A percentile compares a stretch with the other conserved stretches of the same genome.
phyloP scores from a whole-genome alignment of 2,888 invertebrate genomes.

The Ypsolopha scabrella region DNA sequence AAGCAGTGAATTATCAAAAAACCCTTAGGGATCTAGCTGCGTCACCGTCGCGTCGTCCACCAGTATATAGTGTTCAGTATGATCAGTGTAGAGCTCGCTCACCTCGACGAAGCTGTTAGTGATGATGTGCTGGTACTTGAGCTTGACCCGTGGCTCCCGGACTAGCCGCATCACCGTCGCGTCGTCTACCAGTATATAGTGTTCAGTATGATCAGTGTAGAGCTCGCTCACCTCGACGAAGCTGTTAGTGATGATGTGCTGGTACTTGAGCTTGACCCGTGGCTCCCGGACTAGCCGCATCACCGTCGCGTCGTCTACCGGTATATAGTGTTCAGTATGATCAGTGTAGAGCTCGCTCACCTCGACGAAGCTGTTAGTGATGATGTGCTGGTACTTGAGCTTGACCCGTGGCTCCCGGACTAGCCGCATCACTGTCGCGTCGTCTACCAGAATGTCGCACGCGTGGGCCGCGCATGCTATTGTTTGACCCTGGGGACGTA shows the following conservation, averaged over 20 bases:
- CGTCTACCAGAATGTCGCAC: conserved; percentile 98
- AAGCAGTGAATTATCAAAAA: too few species aligned
- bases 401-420: conserved; percentile 89
- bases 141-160: conserved; percentile 88
- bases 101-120: conserved; percentile 99
- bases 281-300: conserved; percentile 92
- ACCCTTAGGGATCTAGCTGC: too few species aligned
- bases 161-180: too few species aligned
- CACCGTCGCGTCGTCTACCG: conserved; percentile 97
- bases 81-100: too few species aligned
- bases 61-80: too few species aligned
- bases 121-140: conserved; percentile 97
- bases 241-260: conserved; percentile 97
- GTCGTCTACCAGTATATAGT: too few species aligned
- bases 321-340: too few species aligned
- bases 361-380: conserved; percentile 98
- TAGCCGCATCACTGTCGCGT: conserved; percentile 94
- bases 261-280: conserved; percentile 92
- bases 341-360: conserved; percentile 54
- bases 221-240: conserved; percentile 99
- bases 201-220: too few species aligned
- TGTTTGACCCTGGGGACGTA: conserved; percentile 77
- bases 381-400: conserved; percentile 95
- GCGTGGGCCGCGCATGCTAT: conserved; percentile 97
- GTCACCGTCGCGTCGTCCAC: too few species aligned